A percentile compares a stretch with the other conserved stretches of the same genome.
These are phyloP conservation scores for Brachionus calyciflorus DNA, from an alignment of 1,140 invertebrate genomes.

Conservation along the genomic window DNA sequence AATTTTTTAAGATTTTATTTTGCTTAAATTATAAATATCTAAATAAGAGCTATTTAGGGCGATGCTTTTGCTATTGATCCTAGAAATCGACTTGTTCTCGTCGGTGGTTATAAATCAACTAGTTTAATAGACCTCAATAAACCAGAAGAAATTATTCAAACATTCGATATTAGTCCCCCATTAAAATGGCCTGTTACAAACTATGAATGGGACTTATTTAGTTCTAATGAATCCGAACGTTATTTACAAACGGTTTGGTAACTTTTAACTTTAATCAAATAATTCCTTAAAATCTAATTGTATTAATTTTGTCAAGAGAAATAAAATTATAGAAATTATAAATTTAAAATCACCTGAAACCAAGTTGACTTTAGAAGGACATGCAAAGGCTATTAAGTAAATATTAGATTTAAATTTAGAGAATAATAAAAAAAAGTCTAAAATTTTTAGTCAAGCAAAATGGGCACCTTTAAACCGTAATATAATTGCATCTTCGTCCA, in stretches of 20 bases:
- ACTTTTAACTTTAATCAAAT: not conserved
- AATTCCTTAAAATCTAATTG: not conserved
- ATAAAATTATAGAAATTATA: slow-evolving; percentile 22
- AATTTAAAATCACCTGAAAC: not conserved
- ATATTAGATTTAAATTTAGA: not conserved
- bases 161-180: not conserved
- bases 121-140: not conserved
- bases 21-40: no score
- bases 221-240: not conserved
- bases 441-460: slow-evolving; percentile 12
- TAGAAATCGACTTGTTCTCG: not conserved
- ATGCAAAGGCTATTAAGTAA: slow-evolving; percentile 19
- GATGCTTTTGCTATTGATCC: slow-evolving; percentile 25
- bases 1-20: not conserved
- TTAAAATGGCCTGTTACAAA: slow-evolving; percentile 32
- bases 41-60: no score
- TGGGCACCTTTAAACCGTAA: slow-evolving; percentile 4
- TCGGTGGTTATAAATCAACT: not conserved
- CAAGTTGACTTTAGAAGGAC: not conserved
- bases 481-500: not conserved
- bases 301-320: not conserved
- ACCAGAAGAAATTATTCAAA: not conserved
- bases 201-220: slow-evolving; percentile 25
- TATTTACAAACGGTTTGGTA: slow-evolving; percentile 43
- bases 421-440: no score